Percentiles rank a stretch among this genome's conserved stretches.
Evolutionary conservation across 2,113 vertebrate species (phyloP).

Genomic region (Cyphomyrus discorhynchus): DNA sequence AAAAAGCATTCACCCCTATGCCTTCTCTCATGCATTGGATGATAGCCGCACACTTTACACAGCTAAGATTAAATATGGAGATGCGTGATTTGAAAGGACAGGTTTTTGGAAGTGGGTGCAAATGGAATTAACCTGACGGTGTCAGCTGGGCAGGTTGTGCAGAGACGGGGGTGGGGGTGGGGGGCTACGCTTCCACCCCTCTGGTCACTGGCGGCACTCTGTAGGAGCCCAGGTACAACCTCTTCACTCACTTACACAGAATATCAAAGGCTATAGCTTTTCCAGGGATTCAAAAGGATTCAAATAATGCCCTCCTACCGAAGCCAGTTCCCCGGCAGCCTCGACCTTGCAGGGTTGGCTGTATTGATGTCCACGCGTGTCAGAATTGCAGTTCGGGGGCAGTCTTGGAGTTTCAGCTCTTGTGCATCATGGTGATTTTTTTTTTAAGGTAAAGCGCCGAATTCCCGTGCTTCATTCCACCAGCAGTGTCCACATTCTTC

Average conservation of each 20-base stretch:
- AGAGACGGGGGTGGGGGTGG: no score
- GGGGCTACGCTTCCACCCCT: background rate
- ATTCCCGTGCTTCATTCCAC: background rate
- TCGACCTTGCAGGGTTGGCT: no score
- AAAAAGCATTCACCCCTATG: background rate
- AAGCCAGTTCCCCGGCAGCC: rapidly evolving
- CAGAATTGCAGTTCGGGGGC: background rate
- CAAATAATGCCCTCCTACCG: background rate
- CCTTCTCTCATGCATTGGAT: background rate
- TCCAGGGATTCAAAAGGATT: background rate
- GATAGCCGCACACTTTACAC: background rate
- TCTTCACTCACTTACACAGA: background rate
- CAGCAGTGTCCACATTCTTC: background rate
- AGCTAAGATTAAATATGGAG: background rate
- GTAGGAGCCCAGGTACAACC: background rate
- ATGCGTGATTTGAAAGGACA: background rate
- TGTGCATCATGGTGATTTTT: background rate
- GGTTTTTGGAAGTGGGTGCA: background rate
- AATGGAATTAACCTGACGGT: background rate
- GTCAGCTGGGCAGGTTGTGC: background rate
- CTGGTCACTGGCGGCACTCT: background rate
- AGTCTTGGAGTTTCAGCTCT: background rate
- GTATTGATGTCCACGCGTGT: background rate
- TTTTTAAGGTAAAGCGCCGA: background rate
- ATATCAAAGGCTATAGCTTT: background rate